These are phyloP conservation scores for Capra hircus DNA, from an alignment of 2,113 vertebrate genomes.

Conservation along the genomic window DNA sequence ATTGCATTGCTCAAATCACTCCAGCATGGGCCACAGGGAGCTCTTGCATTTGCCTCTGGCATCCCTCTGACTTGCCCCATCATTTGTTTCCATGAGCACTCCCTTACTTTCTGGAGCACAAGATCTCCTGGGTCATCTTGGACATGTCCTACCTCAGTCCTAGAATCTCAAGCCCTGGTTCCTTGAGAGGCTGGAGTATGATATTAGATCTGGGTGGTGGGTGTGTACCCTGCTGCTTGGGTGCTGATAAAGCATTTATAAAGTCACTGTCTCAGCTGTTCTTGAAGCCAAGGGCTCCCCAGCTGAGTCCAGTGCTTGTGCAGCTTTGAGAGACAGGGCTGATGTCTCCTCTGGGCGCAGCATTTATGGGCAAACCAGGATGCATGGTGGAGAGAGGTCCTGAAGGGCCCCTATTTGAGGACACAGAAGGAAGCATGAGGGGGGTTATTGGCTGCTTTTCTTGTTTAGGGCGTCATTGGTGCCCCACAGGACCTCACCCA, in stretches of 20 bases:
- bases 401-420: background rate
- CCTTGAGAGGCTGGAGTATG: background rate
- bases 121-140: background rate
- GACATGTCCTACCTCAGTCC: background rate
- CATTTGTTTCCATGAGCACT: background rate
- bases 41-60: background rate
- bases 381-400: rapidly evolving
- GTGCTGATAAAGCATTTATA: background rate
- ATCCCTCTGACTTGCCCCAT: background rate
- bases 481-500: background rate
- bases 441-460: background rate
- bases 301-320: background rate
- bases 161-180: background rate
- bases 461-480: background rate
- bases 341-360: rapidly evolving
- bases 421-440: rapidly evolving
- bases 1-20: rapidly evolving
- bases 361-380: background rate
- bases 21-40: background rate
- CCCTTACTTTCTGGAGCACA: background rate
- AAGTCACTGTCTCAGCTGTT: background rate
- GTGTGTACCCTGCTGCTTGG: background rate
- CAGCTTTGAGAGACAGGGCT: background rate
- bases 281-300: background rate
- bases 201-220: background rate